Evolutionary conservation across 2,797 vertebrate genomes (phyloP), one percentile per base, ranked within the genome.

Genomic region (Cossypha niveicapilla): DNA sequence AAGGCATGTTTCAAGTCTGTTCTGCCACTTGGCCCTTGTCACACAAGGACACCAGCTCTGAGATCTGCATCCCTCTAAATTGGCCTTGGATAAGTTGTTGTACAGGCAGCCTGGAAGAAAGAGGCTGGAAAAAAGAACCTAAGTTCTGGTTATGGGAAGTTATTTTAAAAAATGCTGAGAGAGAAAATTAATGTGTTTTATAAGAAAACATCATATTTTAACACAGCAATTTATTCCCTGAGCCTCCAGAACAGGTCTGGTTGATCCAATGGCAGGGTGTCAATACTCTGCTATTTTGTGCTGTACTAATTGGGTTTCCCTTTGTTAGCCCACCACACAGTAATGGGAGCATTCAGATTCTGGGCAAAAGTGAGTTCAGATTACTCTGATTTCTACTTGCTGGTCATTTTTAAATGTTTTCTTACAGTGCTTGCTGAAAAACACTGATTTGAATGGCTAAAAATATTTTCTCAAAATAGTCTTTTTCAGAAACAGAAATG

Each of bases 231-330:
- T 72, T 88, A 78, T 93, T 86, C 81, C 72, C 58, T 68, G 75
- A 47, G 66, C 79, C 66, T 65, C 15, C 66, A 78, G 73, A 86
- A 44, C 35, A 19, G 62, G 71, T 11, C 50, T 0, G 0, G 83
- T 51, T 72, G 85, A 77, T 68, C 72, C 92, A 65, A n/a, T 30
- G 62, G 58, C 92, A 89, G 88, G 27, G 19, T 88, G 85, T 68
- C 90, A 77, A 93, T 92, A 85, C 19, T 87, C 70, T 78, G 37
- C 42, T 93, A 89, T 76, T 94, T 80, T 74, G 53, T 79, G 50
- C 2, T 2, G 37, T 28, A 92, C 90, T 94, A 84, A 93, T 87
- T 57, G 61, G 21, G 57, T 82, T 92, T 83, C 30, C 35, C 23
- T 28, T 21, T 41, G 77, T 80, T 74, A 87, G 50, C 78, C 50